Evolutionary conservation across 2,888 invertebrate genomes (phyloP), one percentile per base, ranked within the genome.

Genomic region (Euzophera pinguis): DNA sequence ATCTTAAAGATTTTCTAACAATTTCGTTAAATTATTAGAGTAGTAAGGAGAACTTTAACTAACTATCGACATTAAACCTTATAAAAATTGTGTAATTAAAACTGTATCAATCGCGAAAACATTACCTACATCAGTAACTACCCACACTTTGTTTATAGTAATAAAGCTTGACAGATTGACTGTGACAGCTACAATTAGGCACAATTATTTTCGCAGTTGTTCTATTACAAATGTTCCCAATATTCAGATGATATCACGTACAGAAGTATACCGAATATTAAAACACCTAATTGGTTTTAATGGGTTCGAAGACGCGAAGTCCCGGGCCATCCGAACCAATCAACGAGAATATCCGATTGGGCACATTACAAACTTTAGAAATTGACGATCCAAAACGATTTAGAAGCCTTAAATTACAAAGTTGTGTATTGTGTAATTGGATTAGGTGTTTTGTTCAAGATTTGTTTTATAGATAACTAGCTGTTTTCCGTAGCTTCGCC

Each of bases 341-440:
- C 39, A 39, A 14, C n/a, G 13, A 27, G 16, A 50, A 50, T 39
- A 50, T 39, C 39, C 14, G 41, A 50, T 50, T 50, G 14, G 27
- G 32, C 29, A 41, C 14, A 32, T 50, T 39, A 29, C 39, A 22
- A 49, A 49, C 22, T 49, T 49, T 16, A 14, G 12, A 8, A 45
- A 45, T 32, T 32, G 29, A 12, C n/a, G 16, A 17, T 41, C 41
- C 17, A n/a, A 14, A 32, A 39, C 27, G 39, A 50, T 39, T 38
- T 50, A 14, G 1, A 14, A 41, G 39, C n/a, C 14, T 4, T 29
- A 50, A 50, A 49, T 49, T n/a, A 41, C 7, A 16, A 50, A 41
- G 39, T 50, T 50, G 27, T 39, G 17, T 47, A 32, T 27, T 45
- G 29, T 29, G 43, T 45, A 32, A 32, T 32, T 32, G 7, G 10